Base-by-base conservation (phyloP, 1,140 invertebrate genomes). In the Penaeus indicus region DNA sequence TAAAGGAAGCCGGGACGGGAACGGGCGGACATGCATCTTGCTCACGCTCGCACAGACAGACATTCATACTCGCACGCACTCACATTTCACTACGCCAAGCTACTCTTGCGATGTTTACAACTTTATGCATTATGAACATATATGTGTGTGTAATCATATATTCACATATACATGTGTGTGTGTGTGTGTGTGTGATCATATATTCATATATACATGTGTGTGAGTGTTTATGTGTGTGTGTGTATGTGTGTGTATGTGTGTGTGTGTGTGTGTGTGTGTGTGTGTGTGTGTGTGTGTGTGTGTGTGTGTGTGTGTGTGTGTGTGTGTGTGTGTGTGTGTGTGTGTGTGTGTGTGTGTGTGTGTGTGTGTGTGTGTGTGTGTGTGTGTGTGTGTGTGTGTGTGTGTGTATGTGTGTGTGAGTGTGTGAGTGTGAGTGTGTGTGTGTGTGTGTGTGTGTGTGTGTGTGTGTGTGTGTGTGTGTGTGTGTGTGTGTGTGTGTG, bases 381-480 rank as follows among this genome's bases (percentile, higher is more conserved):
- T 79, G 77, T 79, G 77, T 79, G 38, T 79, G 77, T 79, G 77
- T 79, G 77, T 79, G 77, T 79, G 77, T 79, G 77, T 79, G 80
- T 54, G 77, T 79, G 77, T 79, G 77, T 79, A 42, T 79, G 77
- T 79, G 77, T 79, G 77, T 79, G 77, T 79, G 77, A 54, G 25
- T 79, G 77, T 79, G 77, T 79, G 77, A 54, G 77, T 79, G 77
- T 79, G 77, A 54, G 77, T 79, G 77, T 79, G 32, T 47, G 32
- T 54, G 32, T 79, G 69, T 27, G n/a, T 27, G 69, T 27, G 16
- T n/a, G 69, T 27, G 69, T 75, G 78, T 61, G 27, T 80, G 78
- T 61, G 78, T 80, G 78, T 61, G 80, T 27, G 47, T 32, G 80
- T 60, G 80, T 64, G 80, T 61, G n/a, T 27, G n/a, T 82, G n/a